Evolutionary conservation across 1,140 invertebrate genomes (phyloP), one percentile per base, ranked within the genome.

Genomic region (Drosophila equinoxialis): DNA sequence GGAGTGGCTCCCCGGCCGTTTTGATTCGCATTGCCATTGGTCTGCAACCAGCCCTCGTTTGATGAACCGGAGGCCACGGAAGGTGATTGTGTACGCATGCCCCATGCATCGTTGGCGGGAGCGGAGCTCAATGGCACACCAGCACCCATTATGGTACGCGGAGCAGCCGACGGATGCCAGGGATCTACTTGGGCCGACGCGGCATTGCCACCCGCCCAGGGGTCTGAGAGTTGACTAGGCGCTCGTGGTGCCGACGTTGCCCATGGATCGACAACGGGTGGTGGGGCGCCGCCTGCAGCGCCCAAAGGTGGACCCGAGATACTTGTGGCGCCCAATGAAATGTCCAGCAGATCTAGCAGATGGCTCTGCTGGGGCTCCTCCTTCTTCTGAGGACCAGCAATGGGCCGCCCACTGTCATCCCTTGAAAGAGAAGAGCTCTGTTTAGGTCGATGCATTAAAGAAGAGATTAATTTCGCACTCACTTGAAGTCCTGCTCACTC

Each of bases 401-500:
- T 68, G 3, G 84, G 84, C 5, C 81, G 77, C 1, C 84, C 87
- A 33, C 68, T 82, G 42, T 61, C 26, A 75, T 72, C 84, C 66
- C 80, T 77, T 3, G 30, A 5, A 11, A 30, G 5, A 26, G 14
- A 1, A 37, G 11, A 0, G 3, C 7, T 1, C 3, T 51, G 3
- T 2, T 6, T 1, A 35, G n/a, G 37, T 39, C 37, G 4, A 39
- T 33, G n/a, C 3, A 14, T 8, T n/a, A 2, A 6, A 17, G 11
- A 2, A 17, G 11, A 23, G 1, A 23, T 39, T 2, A 51, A 23
- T 39, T 1, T 1, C 10, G 17, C 41, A 92, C 93, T 93, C 91
- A 96, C 95, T 96, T 96, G 87, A 97, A 97, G 92, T 98, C 97
- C 92, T 98, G 96, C 92, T 98, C 95, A 92, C 97, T 98, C 93